phyloP scores from a whole-genome alignment of 2,888 invertebrate species.

The Volucella bombylans region DNA sequence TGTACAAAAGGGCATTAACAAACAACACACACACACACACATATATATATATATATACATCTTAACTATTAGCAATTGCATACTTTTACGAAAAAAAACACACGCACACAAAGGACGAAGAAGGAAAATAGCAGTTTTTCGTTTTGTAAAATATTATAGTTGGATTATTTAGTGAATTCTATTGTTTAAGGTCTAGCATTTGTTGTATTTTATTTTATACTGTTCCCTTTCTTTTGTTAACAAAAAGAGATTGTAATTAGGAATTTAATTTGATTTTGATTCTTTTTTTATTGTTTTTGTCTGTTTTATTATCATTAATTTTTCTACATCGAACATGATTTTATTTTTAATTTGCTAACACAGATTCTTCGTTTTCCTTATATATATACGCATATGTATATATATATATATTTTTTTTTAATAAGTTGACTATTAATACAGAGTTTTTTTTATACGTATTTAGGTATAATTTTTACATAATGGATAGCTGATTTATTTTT shows the following conservation, averaged over 20 bases:
- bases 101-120: background rate
- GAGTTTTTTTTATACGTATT: conserved; percentile 42
- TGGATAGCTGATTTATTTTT: conserved; percentile 23
- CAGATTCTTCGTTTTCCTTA: background rate
- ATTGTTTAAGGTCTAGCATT: conserved; percentile 44
- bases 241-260: conserved; percentile 54
- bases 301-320: conserved; percentile 30
- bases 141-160: conserved; percentile 38
- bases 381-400: background rate
- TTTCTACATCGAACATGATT: conserved; percentile 37
- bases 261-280: conserved; percentile 16
- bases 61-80: conserved; percentile 19
- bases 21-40: background rate
- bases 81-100: conserved; percentile 6
- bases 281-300: too few relatives aligned
- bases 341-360: conserved; percentile 9
- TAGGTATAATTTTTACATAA: conserved; percentile 47
- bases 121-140: background rate
- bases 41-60: too few relatives aligned
- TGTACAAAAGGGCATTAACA: conserved; percentile 43
- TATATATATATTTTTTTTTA: conserved; percentile 18
- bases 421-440: conserved; percentile 51
- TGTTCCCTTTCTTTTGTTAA: conserved; percentile 34
- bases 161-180: conserved; percentile 70
- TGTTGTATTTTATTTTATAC: conserved; percentile 16